A percentile compares a stretch with the other conserved stretches of the same genome.
phyloP scores from a whole-genome alignment of 2,797 vertebrate species.

The Dendrocincla tyrannina region DNA sequence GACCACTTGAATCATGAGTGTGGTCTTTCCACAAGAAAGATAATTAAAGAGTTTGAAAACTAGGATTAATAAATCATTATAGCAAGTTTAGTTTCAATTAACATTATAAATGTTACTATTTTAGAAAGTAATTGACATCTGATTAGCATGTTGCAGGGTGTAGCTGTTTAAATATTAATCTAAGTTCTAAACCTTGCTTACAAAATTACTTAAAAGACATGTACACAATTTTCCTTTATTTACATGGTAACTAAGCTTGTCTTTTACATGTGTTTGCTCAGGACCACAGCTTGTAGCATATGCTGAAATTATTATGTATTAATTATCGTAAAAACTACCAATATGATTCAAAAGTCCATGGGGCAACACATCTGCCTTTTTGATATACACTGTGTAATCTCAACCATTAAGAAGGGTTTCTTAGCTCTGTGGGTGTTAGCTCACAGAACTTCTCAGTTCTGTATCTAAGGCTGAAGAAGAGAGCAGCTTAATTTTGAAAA shows the following conservation, averaged over 20 bases:
- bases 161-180: slow-evolving; percentile 61
- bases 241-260: not conserved
- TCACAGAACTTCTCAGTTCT: not conserved
- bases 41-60: slow-evolving; percentile 73
- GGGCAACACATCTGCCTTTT: not conserved
- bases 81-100: slow-evolving; percentile 72
- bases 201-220: slow-evolving; percentile 4
- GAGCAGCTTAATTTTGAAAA: not conserved
- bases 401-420: not conserved
- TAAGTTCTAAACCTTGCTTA: slow-evolving; percentile 40
- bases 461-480: not conserved
- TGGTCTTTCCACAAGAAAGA: slow-evolving; percentile 15
- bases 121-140: slow-evolving; percentile 64
- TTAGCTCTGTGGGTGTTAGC: not conserved
- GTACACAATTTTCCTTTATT: slow-evolving; percentile 41
- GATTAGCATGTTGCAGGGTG: slow-evolving; percentile 57
- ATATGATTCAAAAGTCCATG: not conserved
- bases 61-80: slow-evolving; percentile 71
- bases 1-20: slow-evolving; percentile 43
- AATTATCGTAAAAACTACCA: not conserved
- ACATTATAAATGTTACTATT: slow-evolving; percentile 63
- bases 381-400: not conserved
- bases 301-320: slow-evolving; percentile 26
- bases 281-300: not conserved
- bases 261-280: not conserved